A percentile compares a stretch with the other conserved stretches of the same genome.
These are phyloP conservation scores for Minunthozetes semirufus DNA, from an alignment of 2,888 invertebrate species.

Conservation along the genomic window DNA sequence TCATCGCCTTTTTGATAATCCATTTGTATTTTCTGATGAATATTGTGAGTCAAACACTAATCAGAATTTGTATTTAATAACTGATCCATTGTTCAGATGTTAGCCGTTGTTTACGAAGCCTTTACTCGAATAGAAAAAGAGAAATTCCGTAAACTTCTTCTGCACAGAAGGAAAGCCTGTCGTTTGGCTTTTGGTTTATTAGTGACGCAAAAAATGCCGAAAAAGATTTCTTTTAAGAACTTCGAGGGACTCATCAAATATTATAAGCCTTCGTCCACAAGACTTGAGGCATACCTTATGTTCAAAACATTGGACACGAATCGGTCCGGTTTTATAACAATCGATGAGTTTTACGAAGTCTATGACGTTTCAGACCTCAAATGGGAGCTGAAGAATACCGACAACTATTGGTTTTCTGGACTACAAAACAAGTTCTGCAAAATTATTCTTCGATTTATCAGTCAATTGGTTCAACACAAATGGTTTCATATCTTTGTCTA, in stretches of 20 bases:
- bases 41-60: conserved; percentile 48
- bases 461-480: conserved; percentile 59
- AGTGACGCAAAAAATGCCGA: conserved; percentile 66
- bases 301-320: conserved; percentile 69
- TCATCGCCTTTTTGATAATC: conserved; percentile 74
- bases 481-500: conserved; percentile 56
- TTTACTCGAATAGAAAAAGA: conserved; percentile 77
- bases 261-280: conserved; percentile 55
- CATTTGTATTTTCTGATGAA: conserved; percentile 82
- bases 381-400: conserved; percentile 58
- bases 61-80: not conserved
- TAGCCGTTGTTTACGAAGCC: conserved; percentile 83
- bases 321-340: conserved; percentile 59
- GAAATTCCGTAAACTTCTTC: conserved; percentile 70
- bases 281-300: conserved; percentile 64
- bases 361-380: conserved; percentile 65
- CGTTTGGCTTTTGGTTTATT: conserved; percentile 71
- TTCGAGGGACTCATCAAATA: conserved; percentile 65
- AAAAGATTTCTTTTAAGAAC: conserved; percentile 59
- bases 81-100: conserved; percentile 57
- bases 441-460: conserved; percentile 44
- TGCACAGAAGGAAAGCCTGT: conserved; percentile 73
- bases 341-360: conserved; percentile 65
- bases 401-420: conserved; percentile 54
- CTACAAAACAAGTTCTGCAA: conserved; percentile 42